Evolutionary conservation across 2,797 vertebrate species (phyloP).

Genomic region (Simalia tracyae): DNA sequence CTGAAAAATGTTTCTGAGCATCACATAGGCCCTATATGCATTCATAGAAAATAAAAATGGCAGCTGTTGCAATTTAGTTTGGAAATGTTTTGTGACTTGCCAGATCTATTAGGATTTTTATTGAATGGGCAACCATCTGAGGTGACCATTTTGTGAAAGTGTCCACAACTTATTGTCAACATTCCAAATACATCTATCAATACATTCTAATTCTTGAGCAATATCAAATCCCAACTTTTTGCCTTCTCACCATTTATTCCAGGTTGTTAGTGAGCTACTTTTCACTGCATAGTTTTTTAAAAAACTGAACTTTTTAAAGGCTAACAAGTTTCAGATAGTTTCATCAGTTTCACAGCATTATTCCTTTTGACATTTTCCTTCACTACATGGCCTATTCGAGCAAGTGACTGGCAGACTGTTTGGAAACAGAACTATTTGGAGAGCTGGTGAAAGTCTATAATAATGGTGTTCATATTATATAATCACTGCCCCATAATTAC

Average conservation of each 20-base stretch:
- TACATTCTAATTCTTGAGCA: background rate
- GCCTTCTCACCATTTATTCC: background rate
- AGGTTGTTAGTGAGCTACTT: background rate
- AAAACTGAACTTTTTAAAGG: background rate
- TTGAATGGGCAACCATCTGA: background rate
- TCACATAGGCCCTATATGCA: background rate
- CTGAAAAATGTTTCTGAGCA: background rate
- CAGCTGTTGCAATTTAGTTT: background rate
- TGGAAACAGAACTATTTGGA: slow-evolving; percentile 66
- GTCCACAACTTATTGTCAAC: background rate
- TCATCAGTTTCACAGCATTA: background rate
- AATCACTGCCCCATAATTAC: slow-evolving; percentile 58
- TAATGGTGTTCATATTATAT: slow-evolving; percentile 48
- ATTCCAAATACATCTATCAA: background rate
- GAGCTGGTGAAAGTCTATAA: slow-evolving; percentile 46
- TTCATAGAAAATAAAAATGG: background rate
- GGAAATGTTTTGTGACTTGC: background rate
- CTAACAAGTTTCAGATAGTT: background rate
- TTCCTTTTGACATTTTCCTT: slow-evolving; percentile 28
- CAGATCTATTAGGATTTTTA: background rate
- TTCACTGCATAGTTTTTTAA: background rate
- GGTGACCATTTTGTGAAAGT: background rate
- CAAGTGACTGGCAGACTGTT: slow-evolving; percentile 56
- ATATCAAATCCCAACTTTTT: background rate
- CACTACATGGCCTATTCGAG: slow-evolving; percentile 47